Conservation (phyloP, 2,113 vertebrate genomes). For the Illadopsis cleaveri region DNA sequence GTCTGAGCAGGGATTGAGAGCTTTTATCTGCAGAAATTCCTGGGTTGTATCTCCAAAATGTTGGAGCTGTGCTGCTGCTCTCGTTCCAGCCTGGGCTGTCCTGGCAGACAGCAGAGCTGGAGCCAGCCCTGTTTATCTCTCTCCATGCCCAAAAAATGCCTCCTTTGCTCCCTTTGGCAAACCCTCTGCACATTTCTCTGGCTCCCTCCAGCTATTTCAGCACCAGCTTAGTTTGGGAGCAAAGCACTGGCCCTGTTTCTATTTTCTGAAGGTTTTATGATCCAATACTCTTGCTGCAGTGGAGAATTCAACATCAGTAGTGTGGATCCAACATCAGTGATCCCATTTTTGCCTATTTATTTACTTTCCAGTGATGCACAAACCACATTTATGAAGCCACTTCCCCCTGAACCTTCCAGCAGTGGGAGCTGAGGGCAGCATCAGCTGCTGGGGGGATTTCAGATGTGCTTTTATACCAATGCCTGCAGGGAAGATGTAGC, state of each 20-base stretch:
- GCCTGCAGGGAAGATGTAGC: not conserved
- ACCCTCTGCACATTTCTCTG: not conserved
- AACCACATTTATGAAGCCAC: not conserved
- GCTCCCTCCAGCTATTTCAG: not conserved
- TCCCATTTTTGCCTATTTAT: not conserved
- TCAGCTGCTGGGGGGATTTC: not conserved
- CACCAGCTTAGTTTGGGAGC: not conserved
- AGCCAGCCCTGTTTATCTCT: not conserved
- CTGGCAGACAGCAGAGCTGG: rapidly evolving
- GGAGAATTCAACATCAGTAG: not conserved
- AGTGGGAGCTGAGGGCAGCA: not conserved
- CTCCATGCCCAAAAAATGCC: not conserved
- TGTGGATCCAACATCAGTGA: not conserved
- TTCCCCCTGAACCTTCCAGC: not conserved
- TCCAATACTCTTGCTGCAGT: not conserved
- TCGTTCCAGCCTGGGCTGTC: not conserved
- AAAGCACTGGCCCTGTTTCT: not conserved
- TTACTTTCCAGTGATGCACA: not conserved
- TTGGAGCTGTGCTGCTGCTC: not conserved
- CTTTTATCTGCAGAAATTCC: not conserved
- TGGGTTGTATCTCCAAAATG: not conserved
- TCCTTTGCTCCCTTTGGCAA: not conserved
- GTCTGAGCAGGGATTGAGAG: not conserved
- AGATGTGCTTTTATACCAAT: not conserved
- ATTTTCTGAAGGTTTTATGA: not conserved